phyloP scores from a whole-genome alignment of 2,888 invertebrate species.

The Heteromyza rotundicornis region DNA sequence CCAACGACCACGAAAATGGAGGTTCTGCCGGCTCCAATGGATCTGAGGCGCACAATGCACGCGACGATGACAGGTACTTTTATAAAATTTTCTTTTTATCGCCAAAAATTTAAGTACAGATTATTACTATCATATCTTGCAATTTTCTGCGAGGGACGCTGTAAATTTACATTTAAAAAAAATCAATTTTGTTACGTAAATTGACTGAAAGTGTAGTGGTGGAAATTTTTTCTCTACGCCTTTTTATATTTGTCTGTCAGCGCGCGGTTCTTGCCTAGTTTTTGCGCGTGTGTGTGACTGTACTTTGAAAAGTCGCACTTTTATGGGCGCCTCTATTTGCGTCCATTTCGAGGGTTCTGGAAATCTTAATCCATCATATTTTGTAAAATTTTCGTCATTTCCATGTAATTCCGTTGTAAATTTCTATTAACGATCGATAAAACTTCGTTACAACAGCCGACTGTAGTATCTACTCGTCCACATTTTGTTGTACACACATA shows the following conservation, averaged over 20 bases:
- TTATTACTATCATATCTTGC: constrained; percentile 19
- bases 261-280: constrained; percentile 41
- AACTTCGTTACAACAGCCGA: constrained; percentile 10
- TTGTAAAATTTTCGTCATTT: neutral
- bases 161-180: too few species aligned
- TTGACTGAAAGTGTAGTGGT: constrained; percentile 40
- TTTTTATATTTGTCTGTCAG: constrained; percentile 28
- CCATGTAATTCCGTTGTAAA: neutral
- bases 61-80: constrained; percentile 81
- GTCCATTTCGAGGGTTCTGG: too few species aligned
- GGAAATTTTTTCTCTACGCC: constrained; percentile 18
- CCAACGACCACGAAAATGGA: constrained; percentile 67
- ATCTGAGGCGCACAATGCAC: constrained; percentile 55
- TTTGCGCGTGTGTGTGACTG: constrained; percentile 51
- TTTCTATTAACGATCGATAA: constrained; percentile 9
- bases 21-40: constrained; percentile 62
- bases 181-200: constrained; percentile 44
- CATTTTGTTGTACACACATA: neutral
- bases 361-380: too few species aligned
- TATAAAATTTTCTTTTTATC: neutral
- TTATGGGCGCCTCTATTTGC: too few species aligned
- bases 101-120: neutral
- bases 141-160: too few species aligned
- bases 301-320: constrained; percentile 39
- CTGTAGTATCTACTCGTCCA: neutral